Evolutionary conservation across 2,797 vertebrate species (phyloP), one percentile per base, ranked within the genome.

Genomic region (Sebastes miniatus): DNA sequence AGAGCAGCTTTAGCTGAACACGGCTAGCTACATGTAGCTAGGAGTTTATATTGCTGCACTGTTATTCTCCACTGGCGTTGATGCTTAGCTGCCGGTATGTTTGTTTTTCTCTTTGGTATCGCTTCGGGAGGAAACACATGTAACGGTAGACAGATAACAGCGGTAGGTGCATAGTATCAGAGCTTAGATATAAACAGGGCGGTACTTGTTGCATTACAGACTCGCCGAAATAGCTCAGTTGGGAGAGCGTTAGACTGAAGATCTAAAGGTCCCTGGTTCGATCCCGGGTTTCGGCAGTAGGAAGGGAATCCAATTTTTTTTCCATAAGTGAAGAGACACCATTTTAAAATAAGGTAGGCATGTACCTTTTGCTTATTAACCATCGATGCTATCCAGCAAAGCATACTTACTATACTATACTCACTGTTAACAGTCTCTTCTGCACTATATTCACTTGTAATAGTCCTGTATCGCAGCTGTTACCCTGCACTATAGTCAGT

Each of bases 161-260:
- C 10, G 1, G n/a, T 3, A 2, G 11, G 39, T 1, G 13, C 27
- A 6, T 29, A 6, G 27, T 29, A 29, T 29, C 27, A 29, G 27
- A 29, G 27, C 27, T 29, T 39, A 16, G 13, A 16, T 43, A 43
- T 43, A 43, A 43, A 16, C 6, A 14, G 2, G 2, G 39, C 0
- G 13, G 39, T 43, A 43, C 39, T 43, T 6, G 39, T 16, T 43
- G 13, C 2, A 43, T 14, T 16, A 16, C 13, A 43, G 16, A 14
- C 20, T 39, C 7, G 91, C 91, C 88, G 91, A 92, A 93, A 92
- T 92, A 93, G 91, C 93, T 93, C 93, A 94, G 91, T 93, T 93
- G 90, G 91, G 93, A 92, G 91, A 93, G 93, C 89, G 92, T 93
- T 91, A 92, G 87, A 91, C 90, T 93, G 91, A 93, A 92, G 88